Conservation (phyloP, 2,888 invertebrate genomes). For the Eupithecia pulchellata region DNA sequence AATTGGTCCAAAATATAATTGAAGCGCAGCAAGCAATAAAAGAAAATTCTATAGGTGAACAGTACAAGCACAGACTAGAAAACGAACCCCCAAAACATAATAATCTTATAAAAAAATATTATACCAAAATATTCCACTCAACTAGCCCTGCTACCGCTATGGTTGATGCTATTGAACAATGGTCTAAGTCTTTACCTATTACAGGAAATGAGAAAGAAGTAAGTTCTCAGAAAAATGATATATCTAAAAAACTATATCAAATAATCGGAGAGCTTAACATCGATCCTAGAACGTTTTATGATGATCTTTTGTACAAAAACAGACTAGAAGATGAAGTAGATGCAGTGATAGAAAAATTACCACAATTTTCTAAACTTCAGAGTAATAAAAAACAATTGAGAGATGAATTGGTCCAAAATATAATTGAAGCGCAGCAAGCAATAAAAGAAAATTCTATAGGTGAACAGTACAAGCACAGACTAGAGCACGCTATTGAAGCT, state of each 20-base stretch:
- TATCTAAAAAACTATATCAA: constrained; percentile 61
- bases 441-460: constrained; percentile 58
- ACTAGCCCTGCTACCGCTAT: constrained; percentile 49
- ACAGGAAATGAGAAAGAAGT: constrained; percentile 44
- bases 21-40: constrained; percentile 54
- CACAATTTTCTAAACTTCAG: constrained; percentile 48
- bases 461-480: constrained; percentile 60
- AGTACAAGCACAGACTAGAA: constrained; percentile 63
- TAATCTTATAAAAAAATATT: not conserved
- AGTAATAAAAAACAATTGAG: constrained; percentile 54
- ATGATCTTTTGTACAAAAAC: constrained; percentile 58
- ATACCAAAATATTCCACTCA: not conserved
- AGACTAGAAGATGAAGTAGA: constrained; percentile 60
- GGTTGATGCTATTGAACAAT: constrained; percentile 63
- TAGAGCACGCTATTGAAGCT: constrained; percentile 61
- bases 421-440: constrained; percentile 55
- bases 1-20: constrained; percentile 56
- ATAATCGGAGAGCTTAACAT: constrained; percentile 62
- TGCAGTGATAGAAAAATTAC: constrained; percentile 54
- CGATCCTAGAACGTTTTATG: constrained; percentile 55
- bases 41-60: constrained; percentile 56
- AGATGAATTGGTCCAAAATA: constrained; percentile 51
- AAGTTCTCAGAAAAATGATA: constrained; percentile 52
- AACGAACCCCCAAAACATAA: no score
- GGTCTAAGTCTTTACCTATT: constrained; percentile 63